Evolutionary conservation across 2,113 vertebrate genomes (phyloP).

Genomic region (Nycticorax nycticorax): DNA sequence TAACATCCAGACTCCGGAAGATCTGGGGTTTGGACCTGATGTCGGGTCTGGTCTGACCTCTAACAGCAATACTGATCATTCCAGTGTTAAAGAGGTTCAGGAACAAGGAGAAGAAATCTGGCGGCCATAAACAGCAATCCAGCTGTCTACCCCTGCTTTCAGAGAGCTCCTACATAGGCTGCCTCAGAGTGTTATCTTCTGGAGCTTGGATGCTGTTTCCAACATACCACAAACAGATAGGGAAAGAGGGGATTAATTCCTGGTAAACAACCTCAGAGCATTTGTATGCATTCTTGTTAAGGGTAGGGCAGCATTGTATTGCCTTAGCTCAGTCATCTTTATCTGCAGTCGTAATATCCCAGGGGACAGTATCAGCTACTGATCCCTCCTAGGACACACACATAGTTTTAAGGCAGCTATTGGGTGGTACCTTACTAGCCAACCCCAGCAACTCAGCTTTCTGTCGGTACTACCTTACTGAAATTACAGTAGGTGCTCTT

Average conservation of each 20-base stretch:
- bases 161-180: not conserved
- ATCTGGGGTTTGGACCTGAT: not conserved
- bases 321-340: slow-evolving; percentile 48
- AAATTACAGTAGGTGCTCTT: not conserved
- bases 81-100: not conserved
- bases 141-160: not conserved
- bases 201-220: slow-evolving; percentile 35
- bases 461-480: not conserved
- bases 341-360: slow-evolving; percentile 60
- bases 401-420: slow-evolving; percentile 13
- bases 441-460: not conserved
- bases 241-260: slow-evolving; percentile 49
- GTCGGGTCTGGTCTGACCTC: not conserved
- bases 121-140: not conserved
- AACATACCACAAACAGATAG: slow-evolving; percentile 59
- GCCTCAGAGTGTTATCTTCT: slow-evolving; percentile 46
- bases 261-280: slow-evolving; percentile 50
- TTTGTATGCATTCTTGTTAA: slow-evolving; percentile 63
- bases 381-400: slow-evolving; percentile 46
- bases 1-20: not conserved
- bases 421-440: not conserved
- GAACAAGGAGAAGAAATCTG: slow-evolving; percentile 1
- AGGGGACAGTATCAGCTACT: slow-evolving; percentile 11
- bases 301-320: slow-evolving; percentile 52
- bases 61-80: slow-evolving; percentile 22